Evolutionary conservation across 35 echinoderm and acorn worm species (phyloP).

Genomic region (Lytechinus pictus): DNA sequence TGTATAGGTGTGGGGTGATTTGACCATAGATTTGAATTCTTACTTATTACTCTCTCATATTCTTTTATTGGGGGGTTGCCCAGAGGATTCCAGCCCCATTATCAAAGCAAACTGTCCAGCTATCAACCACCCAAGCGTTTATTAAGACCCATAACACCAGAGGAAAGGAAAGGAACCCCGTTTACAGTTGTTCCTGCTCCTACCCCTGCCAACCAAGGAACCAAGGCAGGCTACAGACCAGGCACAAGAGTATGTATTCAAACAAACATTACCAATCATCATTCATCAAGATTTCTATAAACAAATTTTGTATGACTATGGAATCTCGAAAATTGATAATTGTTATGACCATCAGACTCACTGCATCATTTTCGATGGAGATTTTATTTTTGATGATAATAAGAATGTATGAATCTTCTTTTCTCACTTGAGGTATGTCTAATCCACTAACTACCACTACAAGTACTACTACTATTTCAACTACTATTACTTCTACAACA

Average conservation of each 20-base stretch:
- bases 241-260: slow-evolving; percentile 62
- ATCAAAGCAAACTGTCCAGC: slow-evolving; percentile 66
- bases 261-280: not conserved
- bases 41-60: no score
- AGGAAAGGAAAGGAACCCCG: slow-evolving; percentile 69
- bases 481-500: no score
- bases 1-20: not conserved
- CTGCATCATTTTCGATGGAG: not conserved
- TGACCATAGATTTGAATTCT: no score
- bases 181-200: slow-evolving; percentile 85
- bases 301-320: no score
- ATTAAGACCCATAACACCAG: slow-evolving; percentile 68
- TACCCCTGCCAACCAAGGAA: slow-evolving; percentile 69
- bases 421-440: no score
- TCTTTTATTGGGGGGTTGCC: not conserved
- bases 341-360: not conserved
- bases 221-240: slow-evolving; percentile 51
- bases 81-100: slow-evolving; percentile 69
- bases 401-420: not conserved
- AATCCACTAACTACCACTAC: no score
- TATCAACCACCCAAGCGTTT: slow-evolving; percentile 75
- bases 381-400: not conserved
- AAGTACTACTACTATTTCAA: no score
- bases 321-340: not conserved
- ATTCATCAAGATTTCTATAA: no score